Conservation (phyloP, 2,797 vertebrate species). For the Balearica regulorum region DNA sequence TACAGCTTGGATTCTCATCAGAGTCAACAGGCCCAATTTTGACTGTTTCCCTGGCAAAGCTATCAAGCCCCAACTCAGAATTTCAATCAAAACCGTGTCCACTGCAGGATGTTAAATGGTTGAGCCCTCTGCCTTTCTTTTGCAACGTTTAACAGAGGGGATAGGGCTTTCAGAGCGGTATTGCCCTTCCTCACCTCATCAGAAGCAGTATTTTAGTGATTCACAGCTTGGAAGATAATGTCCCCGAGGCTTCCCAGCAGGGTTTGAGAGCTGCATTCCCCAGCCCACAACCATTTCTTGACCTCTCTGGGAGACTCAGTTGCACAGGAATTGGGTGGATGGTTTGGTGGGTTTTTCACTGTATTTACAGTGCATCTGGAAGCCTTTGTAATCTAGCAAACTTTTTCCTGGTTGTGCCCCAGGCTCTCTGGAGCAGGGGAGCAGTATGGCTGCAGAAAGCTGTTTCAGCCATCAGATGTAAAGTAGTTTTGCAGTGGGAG, state of each 20-base stretch:
- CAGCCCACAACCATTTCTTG: background rate
- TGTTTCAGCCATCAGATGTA: background rate
- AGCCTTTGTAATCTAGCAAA: background rate
- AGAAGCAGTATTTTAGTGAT: background rate
- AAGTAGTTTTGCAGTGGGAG: background rate
- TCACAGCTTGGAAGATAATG: background rate
- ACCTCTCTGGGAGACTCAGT: background rate
- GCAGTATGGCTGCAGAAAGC: background rate
- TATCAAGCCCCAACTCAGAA: background rate
- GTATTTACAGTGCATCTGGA: background rate
- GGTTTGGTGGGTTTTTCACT: background rate
- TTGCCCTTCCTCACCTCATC: background rate
- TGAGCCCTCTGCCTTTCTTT: background rate
- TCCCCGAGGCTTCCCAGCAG: background rate
- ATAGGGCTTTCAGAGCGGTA: background rate
- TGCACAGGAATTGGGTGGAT: background rate
- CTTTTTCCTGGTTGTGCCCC: background rate
- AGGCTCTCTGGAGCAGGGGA: background rate
- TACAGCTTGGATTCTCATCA: background rate
- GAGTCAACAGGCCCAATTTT: background rate
- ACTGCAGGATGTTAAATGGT: background rate
- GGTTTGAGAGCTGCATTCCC: background rate
- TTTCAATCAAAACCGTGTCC: background rate
- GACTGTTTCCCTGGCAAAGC: background rate
- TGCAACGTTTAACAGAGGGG: background rate